Conservation (phyloP, 2,113 vertebrate species). For the Hystrix brachyura region DNA sequence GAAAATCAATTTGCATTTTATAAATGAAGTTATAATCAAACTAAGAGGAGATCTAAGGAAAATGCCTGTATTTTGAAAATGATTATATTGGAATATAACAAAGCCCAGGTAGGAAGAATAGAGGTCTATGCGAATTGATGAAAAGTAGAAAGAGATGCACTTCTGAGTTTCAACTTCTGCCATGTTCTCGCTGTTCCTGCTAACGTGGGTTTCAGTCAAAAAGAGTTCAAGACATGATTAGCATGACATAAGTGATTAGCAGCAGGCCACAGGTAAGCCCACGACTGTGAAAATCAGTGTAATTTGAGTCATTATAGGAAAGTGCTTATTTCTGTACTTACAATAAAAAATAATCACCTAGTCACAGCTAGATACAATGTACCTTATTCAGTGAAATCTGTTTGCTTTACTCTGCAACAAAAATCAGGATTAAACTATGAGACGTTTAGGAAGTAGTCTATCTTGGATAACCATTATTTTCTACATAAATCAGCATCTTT, state of each 20-base stretch:
- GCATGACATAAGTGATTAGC: slow-evolving; percentile 74
- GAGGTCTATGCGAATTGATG: not conserved
- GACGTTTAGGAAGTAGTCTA: slow-evolving; percentile 58
- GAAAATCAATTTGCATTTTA: slow-evolving; percentile 62
- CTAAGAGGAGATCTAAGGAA: slow-evolving; percentile 5
- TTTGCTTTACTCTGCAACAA: slow-evolving; percentile 70
- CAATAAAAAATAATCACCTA: slow-evolving; percentile 73
- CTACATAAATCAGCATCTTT: slow-evolving; percentile 63
- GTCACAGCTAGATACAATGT: slow-evolving; percentile 66
- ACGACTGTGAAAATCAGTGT: slow-evolving; percentile 81
- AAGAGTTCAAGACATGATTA: slow-evolving; percentile 74
- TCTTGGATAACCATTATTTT: slow-evolving; percentile 68
- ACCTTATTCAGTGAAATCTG: slow-evolving; percentile 67
- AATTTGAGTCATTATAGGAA: slow-evolving; percentile 80
- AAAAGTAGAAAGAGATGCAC: slow-evolving; percentile 13
- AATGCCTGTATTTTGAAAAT: slow-evolving; percentile 42
- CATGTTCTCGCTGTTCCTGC: slow-evolving; percentile 37
- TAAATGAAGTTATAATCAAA: slow-evolving; percentile 60
- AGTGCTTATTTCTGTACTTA: slow-evolving; percentile 78
- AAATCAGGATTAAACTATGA: slow-evolving; percentile 65
- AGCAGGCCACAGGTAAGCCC: slow-evolving; percentile 70
- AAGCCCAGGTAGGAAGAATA: slow-evolving; percentile 12
- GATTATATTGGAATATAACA: slow-evolving; percentile 17
- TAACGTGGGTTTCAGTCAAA: slow-evolving; percentile 66
- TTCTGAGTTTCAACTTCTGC: slow-evolving; percentile 6